phyloP scores from a whole-genome alignment of 92 coral and sea anemone genomes.

The Muricea muricata region DNA sequence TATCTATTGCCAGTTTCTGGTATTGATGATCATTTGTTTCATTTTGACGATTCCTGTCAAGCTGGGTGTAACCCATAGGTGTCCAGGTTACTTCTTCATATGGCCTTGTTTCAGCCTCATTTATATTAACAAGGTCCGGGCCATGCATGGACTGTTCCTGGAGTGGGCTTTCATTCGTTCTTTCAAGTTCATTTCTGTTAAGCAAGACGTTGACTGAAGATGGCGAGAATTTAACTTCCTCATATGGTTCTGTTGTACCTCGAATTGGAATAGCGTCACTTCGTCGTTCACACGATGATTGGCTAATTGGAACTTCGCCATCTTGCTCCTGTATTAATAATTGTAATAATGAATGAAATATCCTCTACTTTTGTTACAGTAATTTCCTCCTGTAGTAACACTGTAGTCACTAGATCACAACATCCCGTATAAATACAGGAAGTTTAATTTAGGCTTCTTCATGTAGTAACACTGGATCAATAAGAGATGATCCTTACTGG shows the following conservation, averaged over 20 bases:
- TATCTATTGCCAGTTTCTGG: neutral
- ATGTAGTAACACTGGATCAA: no score
- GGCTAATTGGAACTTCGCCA: neutral
- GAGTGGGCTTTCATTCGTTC: neutral
- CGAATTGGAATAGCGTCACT: neutral
- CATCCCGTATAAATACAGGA: no score
- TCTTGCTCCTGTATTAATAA: no score
- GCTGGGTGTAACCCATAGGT: neutral
- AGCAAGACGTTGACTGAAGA: neutral
- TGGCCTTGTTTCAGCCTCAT: neutral
- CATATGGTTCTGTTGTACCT: neutral
- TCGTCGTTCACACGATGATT: neutral
- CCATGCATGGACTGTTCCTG: neutral
- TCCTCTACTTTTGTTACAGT: neutral
- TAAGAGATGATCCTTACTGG: no score
- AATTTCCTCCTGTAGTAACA: no score
- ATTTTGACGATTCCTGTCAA: neutral
- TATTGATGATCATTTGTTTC: neutral
- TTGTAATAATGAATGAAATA: no score
- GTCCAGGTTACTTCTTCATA: neutral
- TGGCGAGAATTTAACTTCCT: neutral
- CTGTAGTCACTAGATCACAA: neutral
- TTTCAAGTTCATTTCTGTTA: neutral
- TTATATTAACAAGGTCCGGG: neutral
- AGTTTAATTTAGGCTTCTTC: no score